phyloP scores from a whole-genome alignment of 2,113 vertebrate genomes.

The Antechinus stuartii region DNA sequence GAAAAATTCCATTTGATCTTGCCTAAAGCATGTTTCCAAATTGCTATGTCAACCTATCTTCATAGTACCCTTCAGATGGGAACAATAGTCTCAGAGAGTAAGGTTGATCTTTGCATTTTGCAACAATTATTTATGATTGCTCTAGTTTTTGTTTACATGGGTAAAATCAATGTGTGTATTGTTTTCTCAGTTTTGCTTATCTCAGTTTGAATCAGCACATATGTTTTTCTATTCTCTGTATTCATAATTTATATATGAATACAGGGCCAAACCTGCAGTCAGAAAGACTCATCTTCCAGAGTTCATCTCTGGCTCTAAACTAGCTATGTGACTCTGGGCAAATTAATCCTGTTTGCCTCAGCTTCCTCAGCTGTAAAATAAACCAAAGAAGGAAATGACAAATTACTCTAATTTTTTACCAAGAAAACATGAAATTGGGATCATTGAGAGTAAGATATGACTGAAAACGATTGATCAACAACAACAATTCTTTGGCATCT shows the following conservation, averaged over 20 bases:
- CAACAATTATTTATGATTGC: background rate
- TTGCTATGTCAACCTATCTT: background rate
- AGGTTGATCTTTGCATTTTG: background rate
- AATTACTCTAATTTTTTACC: background rate
- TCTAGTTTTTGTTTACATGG: background rate
- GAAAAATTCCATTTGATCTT: background rate
- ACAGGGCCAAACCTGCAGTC: background rate
- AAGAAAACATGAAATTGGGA: background rate
- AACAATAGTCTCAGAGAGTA: background rate
- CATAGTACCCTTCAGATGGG: background rate
- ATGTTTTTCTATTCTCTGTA: background rate
- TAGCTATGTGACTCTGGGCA: background rate
- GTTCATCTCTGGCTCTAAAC: background rate
- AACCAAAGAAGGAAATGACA: background rate
- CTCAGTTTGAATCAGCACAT: background rate
- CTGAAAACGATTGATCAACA: background rate
- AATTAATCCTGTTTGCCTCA: background rate
- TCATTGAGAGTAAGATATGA: background rate
- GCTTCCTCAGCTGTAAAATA: background rate
- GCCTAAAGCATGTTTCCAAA: background rate
- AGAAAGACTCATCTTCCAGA: background rate
- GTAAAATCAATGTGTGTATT: background rate
- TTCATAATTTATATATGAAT: background rate
- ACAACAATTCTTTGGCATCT: background rate
- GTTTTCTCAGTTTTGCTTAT: background rate